Evolutionary conservation across 2,113 vertebrate genomes (phyloP).

Genomic region (Corythaixoides concolor): DNA sequence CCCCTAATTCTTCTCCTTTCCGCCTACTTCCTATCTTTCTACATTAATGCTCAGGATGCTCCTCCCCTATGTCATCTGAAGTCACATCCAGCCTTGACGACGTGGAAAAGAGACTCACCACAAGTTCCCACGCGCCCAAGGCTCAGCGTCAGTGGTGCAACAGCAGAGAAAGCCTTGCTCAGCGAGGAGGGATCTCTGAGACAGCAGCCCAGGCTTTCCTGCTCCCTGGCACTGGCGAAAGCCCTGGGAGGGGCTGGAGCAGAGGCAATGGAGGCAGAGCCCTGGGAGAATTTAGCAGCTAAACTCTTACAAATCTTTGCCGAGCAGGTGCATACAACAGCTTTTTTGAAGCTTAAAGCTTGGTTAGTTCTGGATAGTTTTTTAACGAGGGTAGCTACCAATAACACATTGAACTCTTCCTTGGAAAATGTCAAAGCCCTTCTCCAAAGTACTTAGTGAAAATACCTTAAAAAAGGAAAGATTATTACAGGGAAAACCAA

Average conservation of each 20-base stretch:
- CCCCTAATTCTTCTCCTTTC: background rate
- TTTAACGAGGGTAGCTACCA: background rate
- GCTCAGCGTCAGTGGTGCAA: background rate
- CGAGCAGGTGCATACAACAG: background rate
- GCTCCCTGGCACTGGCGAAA: rapidly evolving
- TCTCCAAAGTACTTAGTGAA: background rate
- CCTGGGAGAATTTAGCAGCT: background rate
- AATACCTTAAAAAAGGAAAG: background rate
- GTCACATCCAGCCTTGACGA: background rate
- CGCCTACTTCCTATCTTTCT: background rate
- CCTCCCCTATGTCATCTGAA: background rate
- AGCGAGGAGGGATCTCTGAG: background rate
- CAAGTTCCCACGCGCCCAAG: background rate
- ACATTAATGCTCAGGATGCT: background rate
- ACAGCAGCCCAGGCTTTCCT: background rate
- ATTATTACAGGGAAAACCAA: background rate
- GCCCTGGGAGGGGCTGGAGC: background rate
- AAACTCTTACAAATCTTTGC: background rate
- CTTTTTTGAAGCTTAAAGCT: background rate
- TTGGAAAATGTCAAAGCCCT: background rate
- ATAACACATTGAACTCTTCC: background rate
- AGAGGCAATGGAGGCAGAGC: background rate
- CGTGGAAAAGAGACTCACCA: background rate
- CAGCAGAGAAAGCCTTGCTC: background rate
- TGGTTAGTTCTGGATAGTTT: background rate